phyloP scores from a whole-genome alignment of 1,140 invertebrate species.

The Sarcophaga bullata region DNA sequence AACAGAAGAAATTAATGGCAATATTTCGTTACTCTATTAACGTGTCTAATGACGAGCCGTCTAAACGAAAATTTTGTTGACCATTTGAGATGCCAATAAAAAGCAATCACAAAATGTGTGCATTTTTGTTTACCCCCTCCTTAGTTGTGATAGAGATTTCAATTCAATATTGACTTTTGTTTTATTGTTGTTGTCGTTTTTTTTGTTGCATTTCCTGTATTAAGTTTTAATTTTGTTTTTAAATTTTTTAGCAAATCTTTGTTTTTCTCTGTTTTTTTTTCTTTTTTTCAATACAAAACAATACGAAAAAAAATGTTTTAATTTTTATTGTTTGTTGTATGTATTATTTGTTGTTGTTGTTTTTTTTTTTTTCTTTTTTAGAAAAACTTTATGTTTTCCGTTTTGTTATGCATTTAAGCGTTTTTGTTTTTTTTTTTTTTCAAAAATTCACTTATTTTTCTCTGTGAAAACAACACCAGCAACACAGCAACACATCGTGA shows the following conservation, averaged over 20 bases:
- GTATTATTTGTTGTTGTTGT: conserved; percentile 9
- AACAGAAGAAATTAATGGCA: background rate
- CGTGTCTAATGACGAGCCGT: background rate
- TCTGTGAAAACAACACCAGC: background rate
- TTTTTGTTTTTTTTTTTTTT: too few relatives aligned
- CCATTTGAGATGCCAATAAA: conserved; percentile 11
- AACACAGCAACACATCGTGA: too few relatives aligned
- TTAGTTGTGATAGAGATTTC: background rate
- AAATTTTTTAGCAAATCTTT: too few relatives aligned
- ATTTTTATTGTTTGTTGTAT: background rate
- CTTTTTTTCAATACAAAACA: too few relatives aligned
- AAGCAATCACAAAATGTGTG: background rate
- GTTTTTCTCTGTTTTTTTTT: too few relatives aligned
- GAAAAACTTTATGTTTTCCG: conserved; percentile 36
- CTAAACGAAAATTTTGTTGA: background rate
- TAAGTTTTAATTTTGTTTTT: background rate
- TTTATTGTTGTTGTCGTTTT: background rate
- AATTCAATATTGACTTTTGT: background rate
- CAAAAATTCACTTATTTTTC: conserved; percentile 8
- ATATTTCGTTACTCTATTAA: conserved; percentile 15
- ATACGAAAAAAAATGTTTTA: too few relatives aligned
- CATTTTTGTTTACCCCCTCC: background rate
- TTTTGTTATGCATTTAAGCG: background rate
- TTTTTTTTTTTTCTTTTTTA: background rate
- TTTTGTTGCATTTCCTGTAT: conserved; percentile 15